Percentiles rank a stretch among this genome's conserved stretches.
These are phyloP conservation scores for Scortum barcoo DNA, from an alignment of 2,113 vertebrate species.

Conservation along the genomic window DNA sequence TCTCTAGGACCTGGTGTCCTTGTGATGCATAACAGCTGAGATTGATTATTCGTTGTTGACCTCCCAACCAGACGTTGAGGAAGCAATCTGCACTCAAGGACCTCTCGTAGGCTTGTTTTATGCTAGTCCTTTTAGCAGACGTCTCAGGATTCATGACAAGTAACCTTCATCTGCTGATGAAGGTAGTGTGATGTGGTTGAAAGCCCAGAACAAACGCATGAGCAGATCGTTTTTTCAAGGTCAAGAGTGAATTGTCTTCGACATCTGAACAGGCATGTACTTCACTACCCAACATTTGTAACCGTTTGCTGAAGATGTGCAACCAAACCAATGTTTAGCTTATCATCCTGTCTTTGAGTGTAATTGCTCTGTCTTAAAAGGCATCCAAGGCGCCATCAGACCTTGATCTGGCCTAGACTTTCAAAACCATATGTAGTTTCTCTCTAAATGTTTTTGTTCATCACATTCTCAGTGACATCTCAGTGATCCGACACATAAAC, in stretches of 20 bases:
- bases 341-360: not conserved
- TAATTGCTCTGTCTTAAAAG: not conserved
- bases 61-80: not conserved
- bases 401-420: not conserved
- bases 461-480: not conserved
- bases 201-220: not conserved
- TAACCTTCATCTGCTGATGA: not conserved
- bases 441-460: conserved; percentile 2
- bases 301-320: not conserved
- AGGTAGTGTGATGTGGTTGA: not conserved
- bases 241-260: not conserved
- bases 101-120: not conserved
- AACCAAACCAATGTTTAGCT: not conserved
- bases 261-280: not conserved
- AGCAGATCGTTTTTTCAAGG: not conserved
- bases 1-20: not conserved
- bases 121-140: not conserved
- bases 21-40: not conserved
- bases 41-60: not conserved
- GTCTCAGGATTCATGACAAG: not conserved
- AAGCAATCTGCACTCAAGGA: not conserved
- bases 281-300: not conserved
- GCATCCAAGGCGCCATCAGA: not conserved
- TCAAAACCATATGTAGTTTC: conserved; percentile 1
- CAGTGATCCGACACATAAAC: not conserved